These are phyloP conservation scores for Lacanobia wlatinum DNA, from an alignment of 2,888 invertebrate species.

Conservation along the genomic window DNA sequence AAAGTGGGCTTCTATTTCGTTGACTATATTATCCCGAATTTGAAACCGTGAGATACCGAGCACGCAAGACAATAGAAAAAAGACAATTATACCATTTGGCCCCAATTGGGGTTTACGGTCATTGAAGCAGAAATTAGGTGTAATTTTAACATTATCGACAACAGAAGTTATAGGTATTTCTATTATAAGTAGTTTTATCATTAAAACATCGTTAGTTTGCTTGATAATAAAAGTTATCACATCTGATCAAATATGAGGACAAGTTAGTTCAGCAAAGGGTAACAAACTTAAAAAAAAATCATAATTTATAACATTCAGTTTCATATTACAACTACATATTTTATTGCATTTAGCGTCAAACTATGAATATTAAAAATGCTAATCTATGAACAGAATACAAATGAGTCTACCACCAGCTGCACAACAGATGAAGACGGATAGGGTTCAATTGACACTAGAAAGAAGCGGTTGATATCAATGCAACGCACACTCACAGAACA, in stretches of 20 bases:
- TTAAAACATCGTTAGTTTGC: constrained; percentile 24
- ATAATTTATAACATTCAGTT: constrained; percentile 14
- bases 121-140: too few species aligned
- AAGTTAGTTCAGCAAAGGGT: constrained; percentile 34
- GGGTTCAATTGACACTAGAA: constrained; percentile 57
- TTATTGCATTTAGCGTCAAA: constrained; percentile 6
- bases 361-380: constrained; percentile 20
- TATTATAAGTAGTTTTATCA: constrained; percentile 20
- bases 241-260: constrained; percentile 45
- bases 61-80: too few species aligned
- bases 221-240: constrained; percentile 30
- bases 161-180: constrained; percentile 8
- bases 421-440: constrained; percentile 37
- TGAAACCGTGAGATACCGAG: too few species aligned
- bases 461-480: constrained; percentile 33
- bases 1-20: not conserved
- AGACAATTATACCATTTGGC: too few species aligned
- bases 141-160: constrained; percentile 4
- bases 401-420: constrained; percentile 26
- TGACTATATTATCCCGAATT: not conserved
- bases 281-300: constrained; percentile 35
- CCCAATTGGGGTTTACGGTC: too few species aligned
- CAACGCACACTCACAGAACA: constrained; percentile 16
- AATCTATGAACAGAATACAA: constrained; percentile 16
- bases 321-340: not conserved